Percentiles rank a stretch among this genome's conserved stretches.
These are phyloP conservation scores for Tetragnatha montana DNA, from an alignment of 2,888 invertebrate species.

Conservation along the genomic window DNA sequence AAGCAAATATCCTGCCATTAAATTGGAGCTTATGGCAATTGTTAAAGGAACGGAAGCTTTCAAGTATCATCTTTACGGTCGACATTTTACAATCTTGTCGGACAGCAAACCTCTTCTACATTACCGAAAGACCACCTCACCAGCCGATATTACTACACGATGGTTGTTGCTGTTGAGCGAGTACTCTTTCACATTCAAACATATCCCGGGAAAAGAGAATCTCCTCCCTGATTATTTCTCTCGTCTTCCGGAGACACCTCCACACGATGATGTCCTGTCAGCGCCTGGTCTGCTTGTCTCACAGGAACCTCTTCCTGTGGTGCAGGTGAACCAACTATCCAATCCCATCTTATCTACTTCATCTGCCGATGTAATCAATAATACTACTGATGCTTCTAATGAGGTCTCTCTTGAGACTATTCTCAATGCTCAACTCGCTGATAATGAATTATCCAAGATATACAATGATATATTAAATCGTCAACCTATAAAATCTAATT, in stretches of 20 bases:
- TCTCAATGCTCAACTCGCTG: too few species aligned
- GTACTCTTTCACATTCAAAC: not conserved
- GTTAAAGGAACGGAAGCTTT: not conserved
- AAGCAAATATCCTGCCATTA: conserved; percentile 5
- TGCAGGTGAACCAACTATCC: too few species aligned
- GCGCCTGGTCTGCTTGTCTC: too few species aligned
- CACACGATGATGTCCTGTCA: too few species aligned
- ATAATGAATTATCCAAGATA: too few species aligned
- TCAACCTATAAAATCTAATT: too few species aligned
- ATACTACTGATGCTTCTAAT: too few species aligned
- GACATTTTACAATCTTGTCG: not conserved
- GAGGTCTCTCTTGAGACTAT: too few species aligned
- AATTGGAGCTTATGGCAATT: conserved; percentile 4
- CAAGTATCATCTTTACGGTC: not conserved
- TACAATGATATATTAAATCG: too few species aligned
- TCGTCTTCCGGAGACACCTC: not conserved
- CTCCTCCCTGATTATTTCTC: conserved; percentile 6
- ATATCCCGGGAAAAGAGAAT: conserved; percentile 10
- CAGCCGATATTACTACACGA: conserved; percentile 1
- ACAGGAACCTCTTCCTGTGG: too few species aligned
- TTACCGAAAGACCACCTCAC: not conserved
- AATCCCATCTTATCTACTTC: too few species aligned
- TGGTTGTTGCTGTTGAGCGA: not conserved
- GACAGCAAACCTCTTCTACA: conserved; percentile 11
- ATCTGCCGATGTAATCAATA: too few species aligned